Percentiles rank a stretch among this genome's conserved stretches.
Evolutionary conservation across 1,140 invertebrate species (phyloP).

Genomic region (Stegodyphus mimosarum): DNA sequence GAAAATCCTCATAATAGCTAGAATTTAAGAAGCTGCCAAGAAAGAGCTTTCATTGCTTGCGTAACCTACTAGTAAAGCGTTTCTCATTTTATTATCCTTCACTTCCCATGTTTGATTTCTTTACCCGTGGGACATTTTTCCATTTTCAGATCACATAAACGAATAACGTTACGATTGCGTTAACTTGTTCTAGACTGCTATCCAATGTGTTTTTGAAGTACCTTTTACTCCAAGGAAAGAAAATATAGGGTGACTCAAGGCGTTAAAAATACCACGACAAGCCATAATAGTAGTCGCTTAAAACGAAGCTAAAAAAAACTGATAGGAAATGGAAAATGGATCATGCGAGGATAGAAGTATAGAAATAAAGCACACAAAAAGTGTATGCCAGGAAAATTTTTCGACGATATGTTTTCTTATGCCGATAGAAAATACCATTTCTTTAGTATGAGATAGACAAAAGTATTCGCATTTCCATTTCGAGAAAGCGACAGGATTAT

Average conservation of each 20-base stretch:
- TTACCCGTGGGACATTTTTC: constrained; percentile 43
- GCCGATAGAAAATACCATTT: constrained; percentile 27
- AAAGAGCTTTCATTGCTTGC: no score
- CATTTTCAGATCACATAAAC: constrained; percentile 41
- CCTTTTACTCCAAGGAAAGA: constrained; percentile 15
- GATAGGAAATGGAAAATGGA: constrained; percentile 55
- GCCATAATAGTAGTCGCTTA: constrained; percentile 38
- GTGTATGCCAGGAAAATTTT: constrained; percentile 11
- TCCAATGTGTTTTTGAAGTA: constrained; percentile 13
- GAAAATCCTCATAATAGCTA: no score
- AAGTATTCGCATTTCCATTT: constrained; percentile 53
- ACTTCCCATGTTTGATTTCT: constrained; percentile 25
- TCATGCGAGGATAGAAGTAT: constrained; percentile 20
- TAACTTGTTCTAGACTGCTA: constrained; percentile 43
- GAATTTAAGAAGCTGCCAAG: no score
- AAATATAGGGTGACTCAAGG: neutral
- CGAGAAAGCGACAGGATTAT: constrained; percentile 41
- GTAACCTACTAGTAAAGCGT: no score
- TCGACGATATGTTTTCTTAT: constrained; percentile 43
- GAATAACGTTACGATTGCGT: constrained; percentile 40
- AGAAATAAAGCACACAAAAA: constrained; percentile 8
- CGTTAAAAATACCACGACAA: neutral
- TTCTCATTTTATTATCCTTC: constrained; percentile 34
- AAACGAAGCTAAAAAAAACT: constrained; percentile 51
- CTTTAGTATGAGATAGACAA: constrained; percentile 33